Base-by-base conservation (phyloP, 2,113 vertebrate genomes). In the Hydrolagus affinis region DNA sequence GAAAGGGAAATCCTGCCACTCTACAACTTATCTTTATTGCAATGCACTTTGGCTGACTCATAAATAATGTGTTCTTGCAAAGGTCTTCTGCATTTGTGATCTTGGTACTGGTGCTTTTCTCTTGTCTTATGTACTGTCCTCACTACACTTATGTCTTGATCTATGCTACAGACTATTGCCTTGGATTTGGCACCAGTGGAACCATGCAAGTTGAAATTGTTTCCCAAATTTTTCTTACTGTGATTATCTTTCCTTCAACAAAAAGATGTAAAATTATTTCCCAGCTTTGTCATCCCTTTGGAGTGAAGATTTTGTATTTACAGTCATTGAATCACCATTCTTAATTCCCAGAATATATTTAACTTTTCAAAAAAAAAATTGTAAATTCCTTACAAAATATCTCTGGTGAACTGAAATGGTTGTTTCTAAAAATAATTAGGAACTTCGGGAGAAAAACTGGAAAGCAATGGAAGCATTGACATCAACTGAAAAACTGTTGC, bases 381-480 rank as follows among this genome's bases (percentile, higher is more conserved):
- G 12, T 64, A 83, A 83, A 44, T 30, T 9, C 64, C 32, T 78
- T 77, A 28, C 11, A 66, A 66, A 66, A 83, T 80, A 87, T 86
- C 91, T 85, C 93, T 94, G 95, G 94, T 96, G 91, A 96, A 97
- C 96, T 98, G 95, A 98, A 95, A 95, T 94, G 91, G 90, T 97
- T 98, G 90, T 99, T 95, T 98, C 94, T 97, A 96, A 96, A 97
- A 98, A 96, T 93, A 94, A 98, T 96, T 96, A 99, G 98, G 98
- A 98, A 92, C 98, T 99, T 92, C 98, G 98, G 95, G 93, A 98
- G 98, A 99, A 97, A 99, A 99, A 99, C 97, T 99, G 98, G 98
- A 95, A 96, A 94, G 98, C 96, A 91, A 99, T 99, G 98, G 98
- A 98, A 94, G 98, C 98, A 94, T 96, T 99, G 94, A 95, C 97